A percentile compares a stretch with the other conserved stretches of the same genome.
These are phyloP conservation scores for Gallinago media DNA, from an alignment of 2,113 vertebrate genomes.

Conservation along the genomic window DNA sequence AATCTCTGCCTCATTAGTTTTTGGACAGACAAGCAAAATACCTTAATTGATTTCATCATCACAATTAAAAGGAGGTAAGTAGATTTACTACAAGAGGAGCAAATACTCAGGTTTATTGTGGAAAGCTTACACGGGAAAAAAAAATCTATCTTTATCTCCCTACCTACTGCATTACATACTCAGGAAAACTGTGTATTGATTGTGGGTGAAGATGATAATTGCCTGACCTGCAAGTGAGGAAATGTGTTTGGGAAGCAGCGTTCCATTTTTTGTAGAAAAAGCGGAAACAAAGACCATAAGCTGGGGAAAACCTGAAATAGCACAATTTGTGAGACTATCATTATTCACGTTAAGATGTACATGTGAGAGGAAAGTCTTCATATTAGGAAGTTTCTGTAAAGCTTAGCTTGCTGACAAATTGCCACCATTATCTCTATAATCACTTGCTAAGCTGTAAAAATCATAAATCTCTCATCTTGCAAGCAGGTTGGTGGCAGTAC, in stretches of 20 bases:
- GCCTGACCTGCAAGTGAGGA: not conserved
- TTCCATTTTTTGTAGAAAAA: conserved; percentile 6
- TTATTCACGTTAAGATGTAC: not conserved
- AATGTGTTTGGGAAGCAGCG: not conserved
- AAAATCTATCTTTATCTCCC: conserved; percentile 35
- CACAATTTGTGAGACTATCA: not conserved
- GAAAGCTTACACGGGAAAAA: not conserved
- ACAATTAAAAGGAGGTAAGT: not conserved
- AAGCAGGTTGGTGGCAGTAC: not conserved
- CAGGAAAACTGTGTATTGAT: not conserved
- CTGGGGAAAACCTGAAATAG: not conserved
- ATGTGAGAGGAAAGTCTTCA: not conserved
- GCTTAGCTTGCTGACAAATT: conserved; percentile 22
- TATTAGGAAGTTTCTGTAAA: conserved; percentile 2
- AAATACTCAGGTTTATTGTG: not conserved
- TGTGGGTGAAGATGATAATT: conserved; percentile 3
- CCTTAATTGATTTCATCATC: conserved; percentile 14
- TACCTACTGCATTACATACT: not conserved
- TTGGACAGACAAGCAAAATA: not conserved
- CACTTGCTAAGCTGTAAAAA: not conserved
- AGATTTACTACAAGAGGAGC: not conserved
- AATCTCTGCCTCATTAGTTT: conserved; percentile 6
- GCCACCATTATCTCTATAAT: not conserved
- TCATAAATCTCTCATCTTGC: not conserved
- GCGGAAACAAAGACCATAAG: not conserved